phyloP scores from a whole-genome alignment of 2,888 invertebrate species.

The Trisateles emortualis region DNA sequence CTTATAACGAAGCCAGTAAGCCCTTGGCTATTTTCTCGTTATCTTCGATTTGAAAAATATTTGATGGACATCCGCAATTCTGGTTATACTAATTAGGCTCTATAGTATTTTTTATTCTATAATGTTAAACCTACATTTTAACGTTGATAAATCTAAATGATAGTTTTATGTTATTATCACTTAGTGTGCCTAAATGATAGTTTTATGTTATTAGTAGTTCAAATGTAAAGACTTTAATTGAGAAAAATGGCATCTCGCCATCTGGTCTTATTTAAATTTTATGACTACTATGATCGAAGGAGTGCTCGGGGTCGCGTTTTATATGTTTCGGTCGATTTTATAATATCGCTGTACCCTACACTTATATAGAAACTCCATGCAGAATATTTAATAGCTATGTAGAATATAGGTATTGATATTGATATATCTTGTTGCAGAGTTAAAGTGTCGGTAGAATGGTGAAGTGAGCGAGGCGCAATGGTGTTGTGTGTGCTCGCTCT shows the following conservation, averaged over 20 bases:
- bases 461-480: conserved; percentile 76
- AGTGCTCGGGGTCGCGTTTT: conserved; percentile 10
- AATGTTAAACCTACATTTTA: too few species aligned
- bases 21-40: conserved; percentile 18
- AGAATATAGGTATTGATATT: background rate
- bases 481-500: conserved; percentile 68
- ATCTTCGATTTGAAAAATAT: conserved; percentile 20
- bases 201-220: conserved; percentile 3
- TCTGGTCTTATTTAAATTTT: conserved; percentile 19
- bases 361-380: background rate
- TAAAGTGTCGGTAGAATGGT: conserved; percentile 69
- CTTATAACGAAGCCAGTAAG: conserved; percentile 12
- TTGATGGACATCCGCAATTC: background rate
- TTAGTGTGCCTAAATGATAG: too few species aligned
- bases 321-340: conserved; percentile 14
- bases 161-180: conserved; percentile 1
- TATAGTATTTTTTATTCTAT: too few species aligned
- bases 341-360: conserved; percentile 5
- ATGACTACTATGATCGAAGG: conserved; percentile 6
- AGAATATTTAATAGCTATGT: background rate
- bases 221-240: conserved; percentile 16
- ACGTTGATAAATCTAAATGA: too few species aligned
- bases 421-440: conserved; percentile 57
- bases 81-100: too few species aligned
- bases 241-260: conserved; percentile 1